Conservation (phyloP, 2,113 vertebrate species). For the Thomomys bottae region DNA sequence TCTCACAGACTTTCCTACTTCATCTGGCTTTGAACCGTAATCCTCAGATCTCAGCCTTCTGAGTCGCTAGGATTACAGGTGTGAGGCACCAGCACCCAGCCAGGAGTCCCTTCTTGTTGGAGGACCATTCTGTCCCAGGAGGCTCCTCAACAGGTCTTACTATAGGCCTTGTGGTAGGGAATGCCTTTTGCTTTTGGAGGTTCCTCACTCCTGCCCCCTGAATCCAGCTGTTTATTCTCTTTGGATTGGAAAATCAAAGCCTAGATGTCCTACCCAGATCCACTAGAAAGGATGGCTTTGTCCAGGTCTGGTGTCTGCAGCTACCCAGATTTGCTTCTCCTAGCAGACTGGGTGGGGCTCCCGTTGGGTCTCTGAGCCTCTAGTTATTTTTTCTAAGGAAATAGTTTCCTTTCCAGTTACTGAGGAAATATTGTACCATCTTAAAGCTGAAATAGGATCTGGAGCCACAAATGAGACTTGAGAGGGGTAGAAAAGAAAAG, state of each 20-base stretch:
- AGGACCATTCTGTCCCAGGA: neutral
- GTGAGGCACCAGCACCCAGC: too few species aligned
- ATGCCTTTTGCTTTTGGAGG: neutral
- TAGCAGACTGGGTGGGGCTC: neutral
- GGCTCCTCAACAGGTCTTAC: neutral
- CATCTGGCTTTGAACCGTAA: too few species aligned
- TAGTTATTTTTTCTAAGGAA: constrained; percentile 52
- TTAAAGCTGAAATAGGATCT: constrained; percentile 73
- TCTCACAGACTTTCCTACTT: too few species aligned
- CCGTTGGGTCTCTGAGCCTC: neutral
- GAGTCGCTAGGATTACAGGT: too few species aligned
- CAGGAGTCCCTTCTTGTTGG: neutral
- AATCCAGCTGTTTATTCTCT: constrained; percentile 20
- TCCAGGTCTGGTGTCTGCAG: neutral
- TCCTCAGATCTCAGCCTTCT: too few species aligned
- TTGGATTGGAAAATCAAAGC: constrained; percentile 11
- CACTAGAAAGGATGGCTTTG: constrained; percentile 42
- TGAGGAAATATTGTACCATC: constrained; percentile 61
- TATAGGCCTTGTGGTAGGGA: neutral
- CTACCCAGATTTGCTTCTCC: neutral
- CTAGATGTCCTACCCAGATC: neutral
- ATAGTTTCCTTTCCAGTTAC: constrained; percentile 56
- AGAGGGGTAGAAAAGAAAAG: constrained; percentile 25
- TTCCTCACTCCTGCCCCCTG: constrained; percentile 5
- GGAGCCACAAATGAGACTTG: constrained; percentile 61